A percentile compares a stretch with the other conserved stretches of the same genome.
Evolutionary conservation across 1,140 invertebrate species (phyloP).

Genomic region (Brachionus asplanchnoidis): DNA sequence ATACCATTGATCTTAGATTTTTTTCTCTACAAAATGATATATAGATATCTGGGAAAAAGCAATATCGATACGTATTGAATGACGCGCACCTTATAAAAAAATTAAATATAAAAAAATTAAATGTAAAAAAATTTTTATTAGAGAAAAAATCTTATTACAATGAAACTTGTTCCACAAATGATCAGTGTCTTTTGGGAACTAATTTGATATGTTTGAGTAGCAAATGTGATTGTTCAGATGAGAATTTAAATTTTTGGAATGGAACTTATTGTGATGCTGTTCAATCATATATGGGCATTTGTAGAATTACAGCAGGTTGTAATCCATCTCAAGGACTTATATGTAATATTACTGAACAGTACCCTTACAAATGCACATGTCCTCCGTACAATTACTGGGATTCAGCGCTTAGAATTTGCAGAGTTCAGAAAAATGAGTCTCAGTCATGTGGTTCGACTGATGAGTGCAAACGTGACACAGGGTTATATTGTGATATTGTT

Average conservation of each 20-base stretch:
- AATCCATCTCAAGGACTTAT: constrained; percentile 12
- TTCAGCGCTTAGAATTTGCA: background rate
- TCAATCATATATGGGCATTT: background rate
- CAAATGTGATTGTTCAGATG: background rate
- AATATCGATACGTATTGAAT: too few relatives aligned
- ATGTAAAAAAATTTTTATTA: background rate
- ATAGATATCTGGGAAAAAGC: too few relatives aligned
- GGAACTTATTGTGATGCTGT: constrained; percentile 14
- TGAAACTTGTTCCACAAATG: background rate
- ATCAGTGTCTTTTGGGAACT: background rate
- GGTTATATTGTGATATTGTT: background rate
- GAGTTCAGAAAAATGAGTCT: background rate
- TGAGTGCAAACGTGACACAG: constrained; percentile 13
- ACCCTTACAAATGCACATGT: constrained; percentile 5
- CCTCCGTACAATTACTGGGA: background rate
- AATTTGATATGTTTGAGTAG: background rate
- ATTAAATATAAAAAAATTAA: background rate
- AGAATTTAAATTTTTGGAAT: constrained; percentile 16
- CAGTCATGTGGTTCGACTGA: background rate
- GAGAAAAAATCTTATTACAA: background rate
- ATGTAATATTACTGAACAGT: constrained; percentile 30
- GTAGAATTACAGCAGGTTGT: constrained; percentile 12
- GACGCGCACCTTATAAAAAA: too few relatives aligned
- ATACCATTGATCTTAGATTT: too few relatives aligned
- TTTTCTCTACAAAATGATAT: too few relatives aligned